These are phyloP conservation scores for Ceriagrion tenellum DNA, from an alignment of 2,888 invertebrate genomes.

Conservation along the genomic window DNA sequence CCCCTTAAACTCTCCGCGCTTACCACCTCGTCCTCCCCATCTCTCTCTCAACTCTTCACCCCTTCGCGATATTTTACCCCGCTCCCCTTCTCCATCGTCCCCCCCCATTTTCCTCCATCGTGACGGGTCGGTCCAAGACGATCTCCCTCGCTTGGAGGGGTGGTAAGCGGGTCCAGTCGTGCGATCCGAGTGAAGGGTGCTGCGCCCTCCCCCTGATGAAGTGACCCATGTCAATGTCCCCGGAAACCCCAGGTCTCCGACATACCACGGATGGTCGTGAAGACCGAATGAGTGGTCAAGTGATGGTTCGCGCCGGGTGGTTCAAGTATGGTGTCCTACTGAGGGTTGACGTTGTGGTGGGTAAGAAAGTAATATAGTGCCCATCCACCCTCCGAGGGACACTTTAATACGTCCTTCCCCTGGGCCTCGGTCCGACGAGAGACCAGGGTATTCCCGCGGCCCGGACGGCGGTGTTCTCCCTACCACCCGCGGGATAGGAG, in stretches of 20 bases:
- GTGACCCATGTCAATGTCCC: not conserved
- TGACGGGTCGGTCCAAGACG: constrained; percentile 39
- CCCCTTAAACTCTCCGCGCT: not conserved
- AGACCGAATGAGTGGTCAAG: no score
- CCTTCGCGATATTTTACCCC: not conserved
- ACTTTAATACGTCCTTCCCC: not conserved
- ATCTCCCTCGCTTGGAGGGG: not conserved
- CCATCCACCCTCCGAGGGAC: not conserved
- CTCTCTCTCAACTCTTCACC: not conserved
- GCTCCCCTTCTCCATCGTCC: no score
- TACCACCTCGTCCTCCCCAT: not conserved
- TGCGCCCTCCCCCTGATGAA: not conserved
- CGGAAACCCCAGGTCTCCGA: not conserved
- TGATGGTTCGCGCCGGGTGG: no score
- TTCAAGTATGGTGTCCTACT: no score
- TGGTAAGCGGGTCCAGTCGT: not conserved
- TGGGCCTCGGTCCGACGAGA: not conserved
- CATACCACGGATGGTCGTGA: no score
- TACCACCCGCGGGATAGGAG: not conserved
- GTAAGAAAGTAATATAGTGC: not conserved
- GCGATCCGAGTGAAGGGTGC: not conserved
- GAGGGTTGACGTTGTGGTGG: not conserved
- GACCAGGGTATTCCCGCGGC: not conserved
- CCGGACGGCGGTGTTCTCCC: not conserved
- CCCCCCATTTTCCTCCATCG: not conserved